These are phyloP conservation scores for Lithophane ornitopus DNA, from an alignment of 2,888 invertebrate genomes.

Conservation along the genomic window DNA sequence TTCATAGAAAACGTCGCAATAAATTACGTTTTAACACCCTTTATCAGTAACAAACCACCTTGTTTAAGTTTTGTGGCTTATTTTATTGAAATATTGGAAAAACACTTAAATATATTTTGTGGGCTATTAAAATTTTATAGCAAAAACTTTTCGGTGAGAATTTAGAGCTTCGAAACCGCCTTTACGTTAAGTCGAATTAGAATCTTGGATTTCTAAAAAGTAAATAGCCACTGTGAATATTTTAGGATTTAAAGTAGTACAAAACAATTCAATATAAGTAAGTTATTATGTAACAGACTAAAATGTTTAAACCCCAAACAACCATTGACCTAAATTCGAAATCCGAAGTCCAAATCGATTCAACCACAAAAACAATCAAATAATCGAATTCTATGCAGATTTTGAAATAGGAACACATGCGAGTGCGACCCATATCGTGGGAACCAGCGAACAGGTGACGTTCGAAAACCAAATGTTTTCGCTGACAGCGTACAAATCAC, in stretches of 20 bases:
- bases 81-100: slow-evolving; percentile 59
- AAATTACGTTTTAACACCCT: slow-evolving; percentile 28
- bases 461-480: slow-evolving; percentile 80
- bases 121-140: slow-evolving; percentile 42
- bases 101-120: slow-evolving; percentile 51
- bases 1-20: slow-evolving; percentile 32
- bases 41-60: slow-evolving; percentile 51
- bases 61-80: slow-evolving; percentile 43
- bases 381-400: slow-evolving; percentile 68
- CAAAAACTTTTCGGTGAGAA: slow-evolving; percentile 34
- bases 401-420: slow-evolving; percentile 78
- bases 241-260: background rate
- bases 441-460: slow-evolving; percentile 84
- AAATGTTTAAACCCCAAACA: background rate
- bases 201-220: slow-evolving; percentile 4
- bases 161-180: background rate
- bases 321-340: slow-evolving; percentile 17
- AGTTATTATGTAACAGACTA: background rate
- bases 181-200: background rate
- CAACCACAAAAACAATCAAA: slow-evolving; percentile 53
- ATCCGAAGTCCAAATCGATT: slow-evolving; percentile 37
- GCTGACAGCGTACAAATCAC: slow-evolving; percentile 82
- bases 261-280: background rate
- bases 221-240: background rate
- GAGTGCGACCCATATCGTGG: slow-evolving; percentile 79